Evolutionary conservation across 2,113 vertebrate genomes (phyloP), one percentile per base, ranked within the genome.

Genomic region (Corapipo altera): DNA sequence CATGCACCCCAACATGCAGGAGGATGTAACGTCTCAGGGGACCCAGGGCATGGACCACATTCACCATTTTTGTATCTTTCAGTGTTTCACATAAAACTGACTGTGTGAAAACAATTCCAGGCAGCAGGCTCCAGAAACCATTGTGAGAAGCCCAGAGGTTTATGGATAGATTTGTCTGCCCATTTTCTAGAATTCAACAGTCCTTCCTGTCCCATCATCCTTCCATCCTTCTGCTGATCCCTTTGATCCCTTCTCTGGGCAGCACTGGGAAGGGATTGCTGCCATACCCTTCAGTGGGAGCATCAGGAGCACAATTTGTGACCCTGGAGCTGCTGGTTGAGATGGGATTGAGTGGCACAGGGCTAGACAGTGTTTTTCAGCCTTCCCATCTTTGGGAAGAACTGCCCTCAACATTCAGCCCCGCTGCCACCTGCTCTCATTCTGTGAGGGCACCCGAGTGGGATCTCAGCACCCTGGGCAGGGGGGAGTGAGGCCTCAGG

Each of bases 211-310:
- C 44, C 5, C 37, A 12, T 20, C 21, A 35, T 12, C 43, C 20
- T 57, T 72, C 49, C n/a, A 26, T 32, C 16, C 32, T 59, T 65
- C 54, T 51, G 22, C 19, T 52, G 49, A 55, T 12, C 4, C 4
- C 48, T 74, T 54, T 20, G 43, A 15, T 75, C 6, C 27, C 27
- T 67, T 91, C 57, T 24, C 43, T 24, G 14, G 39, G 28, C 61
- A 74, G 55, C 37, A 8, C 8, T 8, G 35, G 43, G 65, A 71
- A 49, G 39, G 67, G 9, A 66, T 5, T 0, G 0, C 43, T 79
- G 91, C 75, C 2, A 0, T 22, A 35, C 0, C 0, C 18, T 8
- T 2, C 1, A 2, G 14, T 0, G 1, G 27, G 19, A 33, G 18
- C 27, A 48, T 8, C 30, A 28, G 77, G 44, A 92, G 14, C 33